These are phyloP conservation scores for Tadarida brasiliensis DNA, from an alignment of 2,797 vertebrate genomes.

Conservation along the genomic window DNA sequence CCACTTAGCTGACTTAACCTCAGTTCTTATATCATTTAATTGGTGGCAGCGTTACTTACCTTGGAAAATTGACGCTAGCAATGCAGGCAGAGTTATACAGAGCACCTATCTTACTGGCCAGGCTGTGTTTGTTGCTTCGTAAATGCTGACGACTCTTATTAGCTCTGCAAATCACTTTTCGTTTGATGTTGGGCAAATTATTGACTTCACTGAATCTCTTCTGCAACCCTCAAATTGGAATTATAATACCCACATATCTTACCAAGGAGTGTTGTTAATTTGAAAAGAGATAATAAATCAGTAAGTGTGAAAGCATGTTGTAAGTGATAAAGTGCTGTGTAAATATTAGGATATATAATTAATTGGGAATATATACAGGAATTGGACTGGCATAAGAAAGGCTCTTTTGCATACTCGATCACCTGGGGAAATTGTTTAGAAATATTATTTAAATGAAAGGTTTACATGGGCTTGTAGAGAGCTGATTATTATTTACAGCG, in stretches of 20 bases:
- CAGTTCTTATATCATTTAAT: background rate
- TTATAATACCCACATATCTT: background rate
- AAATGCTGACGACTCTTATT: background rate
- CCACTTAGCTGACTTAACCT: background rate
- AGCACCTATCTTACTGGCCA: background rate
- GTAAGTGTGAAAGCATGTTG: constrained; percentile 24
- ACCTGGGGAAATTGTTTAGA: background rate
- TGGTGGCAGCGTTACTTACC: background rate
- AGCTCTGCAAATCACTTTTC: constrained; percentile 20
- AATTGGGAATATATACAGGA: constrained; percentile 26
- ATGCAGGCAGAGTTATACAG: background rate
- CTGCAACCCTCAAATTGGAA: background rate
- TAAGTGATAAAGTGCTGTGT: background rate
- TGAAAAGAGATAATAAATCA: constrained; percentile 40
- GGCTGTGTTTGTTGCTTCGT: background rate
- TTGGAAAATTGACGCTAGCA: background rate
- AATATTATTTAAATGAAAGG: constrained; percentile 29
- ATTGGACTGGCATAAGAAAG: constrained; percentile 9
- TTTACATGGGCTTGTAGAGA: background rate
- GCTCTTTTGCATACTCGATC: background rate
- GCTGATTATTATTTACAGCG: background rate
- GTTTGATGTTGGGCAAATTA: background rate
- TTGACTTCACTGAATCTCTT: constrained; percentile 13
- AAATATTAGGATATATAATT: constrained; percentile 52
- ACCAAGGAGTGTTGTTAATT: background rate